Base-by-base conservation (phyloP, 2,113 vertebrate species). In the Hucho hucho region DNA sequence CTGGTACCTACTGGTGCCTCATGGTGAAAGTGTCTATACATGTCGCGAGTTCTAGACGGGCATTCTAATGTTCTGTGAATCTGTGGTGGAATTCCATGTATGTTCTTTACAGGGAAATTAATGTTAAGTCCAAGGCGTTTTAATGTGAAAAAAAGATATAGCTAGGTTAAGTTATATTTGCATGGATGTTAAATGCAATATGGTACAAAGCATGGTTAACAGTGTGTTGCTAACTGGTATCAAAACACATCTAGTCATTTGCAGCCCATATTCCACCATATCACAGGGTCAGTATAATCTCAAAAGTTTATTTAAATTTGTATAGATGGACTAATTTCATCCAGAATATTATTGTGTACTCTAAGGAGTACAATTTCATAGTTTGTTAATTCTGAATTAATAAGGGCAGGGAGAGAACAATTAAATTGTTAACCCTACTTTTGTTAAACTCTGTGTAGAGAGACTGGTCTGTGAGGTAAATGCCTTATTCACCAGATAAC, bases 1-100 rank as follows among this genome's bases (percentile, higher is more conserved):
- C 43, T 58, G 5, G 78, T 74, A 76, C 47, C 2, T 49, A 75
- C n/a, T 69, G 53, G 75, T 70, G 4, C 12, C 43, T 49, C 43
- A 22, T 70, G 7, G 4, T 69, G 29, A 22, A 46, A 24, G 4
- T 56, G 53, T 56, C 53, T 56, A 12, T 64, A 32, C 26, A 66
- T 61, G 64, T 66, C 3, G 12, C 29, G 13, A 28, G 32, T 65
- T 53, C 14, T 53, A 53, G 14, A 49, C 16, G 47, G 49, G 16
- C 16, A 53, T 53, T 53, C 4, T 53, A 53, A 14, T 53, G 49
- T 53, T 53, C 49, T 16, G 49, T 53, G 3, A 43, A 43, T 43
- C 7, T 43, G 32, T 32, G 9, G 37, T 43, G 37, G 37, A 43
- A 43, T 43, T 43, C 37, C 37, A 43, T 43, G 37, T 11, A 43